Evolutionary conservation across 2,797 vertebrate genomes (phyloP), one percentile per base, ranked within the genome.

Genomic region (Distichodus sexfasciatus): DNA sequence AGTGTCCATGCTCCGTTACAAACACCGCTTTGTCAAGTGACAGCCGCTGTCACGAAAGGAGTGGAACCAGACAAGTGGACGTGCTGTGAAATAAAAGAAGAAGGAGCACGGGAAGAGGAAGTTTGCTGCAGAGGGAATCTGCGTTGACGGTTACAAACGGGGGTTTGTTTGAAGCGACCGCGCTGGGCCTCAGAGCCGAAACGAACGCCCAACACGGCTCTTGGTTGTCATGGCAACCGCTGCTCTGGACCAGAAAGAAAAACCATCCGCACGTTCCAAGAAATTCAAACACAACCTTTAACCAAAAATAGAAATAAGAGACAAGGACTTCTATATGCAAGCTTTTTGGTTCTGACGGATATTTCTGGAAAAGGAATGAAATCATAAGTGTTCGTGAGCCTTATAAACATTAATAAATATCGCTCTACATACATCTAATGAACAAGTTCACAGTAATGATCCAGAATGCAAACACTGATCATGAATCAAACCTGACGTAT

Each of bases 221-320:
- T 83, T 84, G 88, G 90, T 92, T 91, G 90, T 91, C 91, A 92
- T 88, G 89, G 88, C 89, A 92, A 91, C 90, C 81, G 78, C 83
- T 84, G 81, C 81, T 87, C 78, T 76, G 75, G 79, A 85, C 64
- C 10, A 46, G 11, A 75, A 58, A 23, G 14, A 41, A 54, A 47
- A 35, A 31, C 15, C 46, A 59, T 59, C 53, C 29, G 14, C 64
- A 80, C 77, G 83, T 86, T 86, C 76, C 83, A 83, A 86, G 86
- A 78, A 79, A 78, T 83, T 79, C 66, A 84, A 87, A 88, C 66
- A 61, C 66, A 17, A n/a, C 0, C 3, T 21, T 12, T 38, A 38
- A 12, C 9, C 6, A 6, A 14, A 23, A 23, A 14, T 15, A 4
- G n/a, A n/a, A n/a, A n/a, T n/a, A n/a, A n/a, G n/a, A n/a, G n/a